A percentile compares a stretch with the other conserved stretches of the same genome.
phyloP scores from a whole-genome alignment of 2,888 invertebrate species.

The Cyclophora punctaria region DNA sequence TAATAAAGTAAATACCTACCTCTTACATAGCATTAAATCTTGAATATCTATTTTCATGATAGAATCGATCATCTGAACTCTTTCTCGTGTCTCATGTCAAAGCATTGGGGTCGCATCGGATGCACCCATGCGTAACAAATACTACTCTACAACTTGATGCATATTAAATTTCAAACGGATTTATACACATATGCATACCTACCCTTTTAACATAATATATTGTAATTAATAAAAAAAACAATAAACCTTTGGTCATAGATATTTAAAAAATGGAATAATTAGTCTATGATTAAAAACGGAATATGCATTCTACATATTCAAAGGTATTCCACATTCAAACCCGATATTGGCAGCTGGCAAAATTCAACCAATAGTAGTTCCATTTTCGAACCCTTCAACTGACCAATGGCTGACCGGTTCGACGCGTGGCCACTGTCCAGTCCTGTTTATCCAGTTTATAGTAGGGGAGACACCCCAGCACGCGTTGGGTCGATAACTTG shows the following conservation, averaged over 20 bases:
- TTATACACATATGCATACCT: conserved; percentile 39
- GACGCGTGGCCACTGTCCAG: conserved; percentile 49
- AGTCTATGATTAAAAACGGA: too few relatives aligned
- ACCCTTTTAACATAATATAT: conserved; percentile 17
- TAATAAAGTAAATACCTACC: too few relatives aligned
- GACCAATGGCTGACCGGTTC: conserved; percentile 67
- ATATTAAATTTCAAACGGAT: conserved; percentile 65
- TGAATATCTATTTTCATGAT: neutral
- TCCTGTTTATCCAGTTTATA: conserved; percentile 32
- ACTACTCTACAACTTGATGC: conserved; percentile 24
- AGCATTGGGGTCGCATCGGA: conserved; percentile 12
- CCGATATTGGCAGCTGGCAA: conserved; percentile 49
- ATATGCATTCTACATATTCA: neutral
- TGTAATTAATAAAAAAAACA: conserved; percentile 7
- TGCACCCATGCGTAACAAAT: conserved; percentile 32
- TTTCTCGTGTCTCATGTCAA: neutral
- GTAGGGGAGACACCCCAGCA: conserved; percentile 25
- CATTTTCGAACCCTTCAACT: conserved; percentile 28
- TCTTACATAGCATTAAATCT: too few relatives aligned
- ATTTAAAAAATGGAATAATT: too few relatives aligned
- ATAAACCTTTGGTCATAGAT: conserved; percentile 1
- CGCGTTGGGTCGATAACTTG: conserved; percentile 30
- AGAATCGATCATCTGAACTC: conserved; percentile 23
- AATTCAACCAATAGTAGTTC: conserved; percentile 39
- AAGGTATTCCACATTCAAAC: conserved; percentile 18